A percentile compares a stretch with the other conserved stretches of the same genome.
Conservation (phyloP, 2,113 vertebrate species). For the Gymnarchus niloticus region DNA sequence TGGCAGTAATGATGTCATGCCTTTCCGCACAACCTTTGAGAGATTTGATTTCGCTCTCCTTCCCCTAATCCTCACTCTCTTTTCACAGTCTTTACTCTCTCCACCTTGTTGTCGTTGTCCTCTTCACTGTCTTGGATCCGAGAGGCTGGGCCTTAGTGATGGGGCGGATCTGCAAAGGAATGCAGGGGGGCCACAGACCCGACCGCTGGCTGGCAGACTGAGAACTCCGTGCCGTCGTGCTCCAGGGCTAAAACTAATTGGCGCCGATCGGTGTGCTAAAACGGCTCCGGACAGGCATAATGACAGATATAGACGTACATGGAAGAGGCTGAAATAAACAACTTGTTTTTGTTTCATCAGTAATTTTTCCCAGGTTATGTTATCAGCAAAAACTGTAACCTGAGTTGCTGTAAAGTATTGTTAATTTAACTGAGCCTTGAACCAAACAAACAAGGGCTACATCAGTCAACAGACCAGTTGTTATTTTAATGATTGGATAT, state of each 20-base stretch:
- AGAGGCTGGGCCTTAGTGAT: slow-evolving; percentile 19
- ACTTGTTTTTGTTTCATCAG: background rate
- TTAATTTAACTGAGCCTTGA: background rate
- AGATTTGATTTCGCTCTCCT: background rate
- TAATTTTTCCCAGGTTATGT: background rate
- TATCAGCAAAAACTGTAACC: background rate
- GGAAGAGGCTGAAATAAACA: background rate
- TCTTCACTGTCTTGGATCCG: slow-evolving; percentile 33
- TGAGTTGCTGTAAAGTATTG: background rate
- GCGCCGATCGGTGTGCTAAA: slow-evolving; percentile 19
- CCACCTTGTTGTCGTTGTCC: background rate
- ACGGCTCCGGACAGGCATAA: background rate
- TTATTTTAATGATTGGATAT: slow-evolving; percentile 5
- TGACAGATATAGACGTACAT: slow-evolving; percentile 18
- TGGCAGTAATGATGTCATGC: background rate
- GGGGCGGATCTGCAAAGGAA: slow-evolving; percentile 6
- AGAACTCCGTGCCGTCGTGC: background rate
- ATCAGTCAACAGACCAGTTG: background rate
- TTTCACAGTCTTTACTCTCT: background rate
- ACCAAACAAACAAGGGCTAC: background rate
- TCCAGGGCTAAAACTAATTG: background rate
- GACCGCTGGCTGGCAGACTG: slow-evolving; percentile 17
- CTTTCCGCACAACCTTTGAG: background rate
- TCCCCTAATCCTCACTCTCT: background rate
- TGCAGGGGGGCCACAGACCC: too few relatives aligned